A percentile compares a stretch with the other conserved stretches of the same genome.
Evolutionary conservation across 2,888 invertebrate species (phyloP).

Genomic region (Cryptus viduatorius): DNA sequence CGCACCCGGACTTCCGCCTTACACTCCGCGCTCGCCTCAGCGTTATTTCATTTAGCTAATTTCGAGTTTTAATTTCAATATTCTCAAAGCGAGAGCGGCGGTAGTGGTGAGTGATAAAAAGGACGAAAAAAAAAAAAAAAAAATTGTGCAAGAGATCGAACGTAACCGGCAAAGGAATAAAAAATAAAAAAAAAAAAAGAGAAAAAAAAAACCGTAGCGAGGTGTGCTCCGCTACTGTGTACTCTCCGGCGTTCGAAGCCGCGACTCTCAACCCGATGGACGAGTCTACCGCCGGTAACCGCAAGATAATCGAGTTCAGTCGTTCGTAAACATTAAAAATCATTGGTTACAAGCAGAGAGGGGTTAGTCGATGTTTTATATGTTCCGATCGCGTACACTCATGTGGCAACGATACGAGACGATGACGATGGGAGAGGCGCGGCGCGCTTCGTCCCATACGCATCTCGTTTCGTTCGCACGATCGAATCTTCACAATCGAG

Average conservation of each 20-base stretch:
- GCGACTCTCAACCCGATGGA: neutral
- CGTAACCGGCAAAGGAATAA: neutral
- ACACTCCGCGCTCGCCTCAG: neutral
- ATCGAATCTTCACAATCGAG: constrained; percentile 58
- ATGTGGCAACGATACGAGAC: constrained; percentile 27
- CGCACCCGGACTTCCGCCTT: constrained; percentile 14
- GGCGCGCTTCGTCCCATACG: constrained; percentile 5
- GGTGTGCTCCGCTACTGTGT: constrained; percentile 12
- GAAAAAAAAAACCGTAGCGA: neutral
- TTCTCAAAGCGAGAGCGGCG: neutral
- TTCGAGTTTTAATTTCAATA: constrained; percentile 29
- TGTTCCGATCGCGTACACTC: constrained; percentile 14
- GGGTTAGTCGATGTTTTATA: neutral
- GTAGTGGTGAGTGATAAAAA: neutral
- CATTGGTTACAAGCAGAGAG: constrained; percentile 73
- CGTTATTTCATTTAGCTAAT: constrained; percentile 47
- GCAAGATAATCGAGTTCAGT: constrained; percentile 76
- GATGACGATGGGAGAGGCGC: constrained; percentile 22
- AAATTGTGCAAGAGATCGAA: constrained; percentile 1
- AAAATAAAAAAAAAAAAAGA: neutral
- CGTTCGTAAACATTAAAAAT: constrained; percentile 82
- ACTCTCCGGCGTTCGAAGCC: neutral
- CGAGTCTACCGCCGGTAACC: constrained; percentile 18
- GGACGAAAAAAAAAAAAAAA: neutral
- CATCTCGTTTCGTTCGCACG: constrained; percentile 30